Evolutionary conservation across 1,140 invertebrate genomes (phyloP).

Genomic region (Aphelenchoides besseyi): DNA sequence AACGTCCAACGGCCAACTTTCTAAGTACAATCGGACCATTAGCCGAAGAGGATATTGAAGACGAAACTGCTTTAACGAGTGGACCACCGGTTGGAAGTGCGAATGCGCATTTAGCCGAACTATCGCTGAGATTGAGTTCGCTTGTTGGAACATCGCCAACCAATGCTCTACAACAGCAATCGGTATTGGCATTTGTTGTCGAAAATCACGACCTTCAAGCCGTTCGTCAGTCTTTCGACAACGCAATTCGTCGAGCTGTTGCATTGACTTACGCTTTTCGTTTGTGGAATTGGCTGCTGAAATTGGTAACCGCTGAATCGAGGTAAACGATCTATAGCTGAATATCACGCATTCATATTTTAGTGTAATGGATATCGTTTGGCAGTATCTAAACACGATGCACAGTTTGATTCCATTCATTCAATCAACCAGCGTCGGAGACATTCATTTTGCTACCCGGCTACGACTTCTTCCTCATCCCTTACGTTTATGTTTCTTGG

Average conservation of each 20-base stretch:
- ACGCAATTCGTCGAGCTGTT: constrained; percentile 76
- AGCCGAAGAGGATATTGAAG: constrained; percentile 21
- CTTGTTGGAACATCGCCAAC: background rate
- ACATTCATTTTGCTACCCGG: constrained; percentile 33
- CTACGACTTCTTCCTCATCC: constrained; percentile 54
- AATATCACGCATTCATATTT: constrained; percentile 85
- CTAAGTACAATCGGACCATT: constrained; percentile 26
- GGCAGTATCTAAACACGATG: constrained; percentile 53
- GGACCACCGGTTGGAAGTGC: background rate
- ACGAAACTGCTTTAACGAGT: background rate
- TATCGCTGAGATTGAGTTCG: background rate
- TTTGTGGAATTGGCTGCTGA: constrained; percentile 88
- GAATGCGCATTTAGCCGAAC: background rate
- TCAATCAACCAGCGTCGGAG: constrained; percentile 26
- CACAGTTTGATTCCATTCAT: constrained; percentile 34
- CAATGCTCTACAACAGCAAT: constrained; percentile 52
- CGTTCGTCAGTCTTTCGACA: constrained; percentile 77
- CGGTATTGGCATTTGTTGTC: constrained; percentile 77
- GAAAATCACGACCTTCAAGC: constrained; percentile 79
- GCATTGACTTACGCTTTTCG: constrained; percentile 81
- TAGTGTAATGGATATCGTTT: constrained; percentile 62
- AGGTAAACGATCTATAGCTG: constrained; percentile 84
- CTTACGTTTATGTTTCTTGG: constrained; percentile 53
- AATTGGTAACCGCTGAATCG: constrained; percentile 75
- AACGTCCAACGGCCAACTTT: constrained; percentile 32